Evolutionary conservation across 1,140 invertebrate species (phyloP), one percentile per base, ranked within the genome.

Genomic region (Aphis gossypii): DNA sequence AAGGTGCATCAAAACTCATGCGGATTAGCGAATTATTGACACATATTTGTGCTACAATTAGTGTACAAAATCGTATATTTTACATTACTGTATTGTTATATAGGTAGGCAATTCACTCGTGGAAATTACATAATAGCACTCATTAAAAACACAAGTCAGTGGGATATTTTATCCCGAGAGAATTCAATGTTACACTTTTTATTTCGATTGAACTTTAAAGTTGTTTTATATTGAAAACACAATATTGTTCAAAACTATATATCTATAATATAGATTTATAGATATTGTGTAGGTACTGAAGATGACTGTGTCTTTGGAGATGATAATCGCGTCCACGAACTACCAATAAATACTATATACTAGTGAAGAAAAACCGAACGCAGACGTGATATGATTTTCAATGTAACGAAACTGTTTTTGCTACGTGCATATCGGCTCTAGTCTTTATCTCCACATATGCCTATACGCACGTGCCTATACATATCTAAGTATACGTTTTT

Each of bases 341-440:
- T 30, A 76, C 60, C 60, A 76, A 76, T 76, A 76, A 76, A 76
- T 76, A 76, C 30, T 76, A n/a, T 68, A 76, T 21, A 18, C 14
- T 30, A 76, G 60, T 76, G 60, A 76, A 76, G 60, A 76, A 76
- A 76, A 76, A 18, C 60, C 60, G 14, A 76, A 76, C n/a, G 30
- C n/a, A n/a, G 60, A 76, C 60, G 60, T 76, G 60, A 76, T n/a
- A 76, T 76, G 60, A n/a, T 76, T 76, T 35, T 76, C 60, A 68
- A 68, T 68, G 30, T 9, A n/a, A n/a, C 11, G n/a, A 76, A n/a
- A 76, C 60, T 18, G 60, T 76, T 76, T 76, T n/a, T n/a, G 14
- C 60, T 76, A 76, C 60, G 60, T 76, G 60, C 30, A n/a, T 68
- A 76, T 76, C 60, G 30, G 4, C 60, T 18, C n/a, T 76, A 35